Percentiles rank a stretch among this genome's conserved stretches.
These are phyloP conservation scores for Setophaga kirtlandii DNA, from an alignment of 2,113 vertebrate genomes.

Conservation along the genomic window DNA sequence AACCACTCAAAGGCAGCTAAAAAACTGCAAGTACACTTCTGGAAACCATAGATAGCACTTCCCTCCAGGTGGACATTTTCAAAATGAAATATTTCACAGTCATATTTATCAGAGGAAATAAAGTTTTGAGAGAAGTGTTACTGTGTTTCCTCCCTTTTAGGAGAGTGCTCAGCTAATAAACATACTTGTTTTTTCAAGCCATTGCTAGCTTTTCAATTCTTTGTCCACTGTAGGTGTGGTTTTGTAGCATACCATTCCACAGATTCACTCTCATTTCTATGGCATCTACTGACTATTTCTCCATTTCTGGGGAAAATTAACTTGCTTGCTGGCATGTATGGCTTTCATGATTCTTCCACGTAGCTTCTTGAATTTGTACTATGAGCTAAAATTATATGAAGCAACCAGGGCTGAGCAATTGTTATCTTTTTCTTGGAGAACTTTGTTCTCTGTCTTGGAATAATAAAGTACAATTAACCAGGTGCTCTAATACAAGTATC, in stretches of 20 bases:
- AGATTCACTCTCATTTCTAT: neutral
- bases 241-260: neutral
- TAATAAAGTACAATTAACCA: neutral
- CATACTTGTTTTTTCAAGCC: neutral
- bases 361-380: neutral
- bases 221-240: neutral
- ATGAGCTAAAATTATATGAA: neutral
- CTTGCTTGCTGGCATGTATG: neutral
- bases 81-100: neutral
- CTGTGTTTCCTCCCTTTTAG: neutral
- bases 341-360: neutral
- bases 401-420: neutral
- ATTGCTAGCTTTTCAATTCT: neutral
- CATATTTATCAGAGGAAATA: neutral
- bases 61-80: neutral
- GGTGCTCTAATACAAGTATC: neutral
- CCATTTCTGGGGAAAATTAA: neutral
- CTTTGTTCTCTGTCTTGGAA: neutral
- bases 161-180: neutral
- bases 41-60: neutral
- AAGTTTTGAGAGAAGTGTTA: neutral
- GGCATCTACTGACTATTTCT: neutral
- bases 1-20: neutral
- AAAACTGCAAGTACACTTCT: neutral
- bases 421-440: neutral